Evolutionary conservation across 2,797 vertebrate genomes (phyloP), one percentile per base, ranked within the genome.

Genomic region (Lateolabrax maculatus): DNA sequence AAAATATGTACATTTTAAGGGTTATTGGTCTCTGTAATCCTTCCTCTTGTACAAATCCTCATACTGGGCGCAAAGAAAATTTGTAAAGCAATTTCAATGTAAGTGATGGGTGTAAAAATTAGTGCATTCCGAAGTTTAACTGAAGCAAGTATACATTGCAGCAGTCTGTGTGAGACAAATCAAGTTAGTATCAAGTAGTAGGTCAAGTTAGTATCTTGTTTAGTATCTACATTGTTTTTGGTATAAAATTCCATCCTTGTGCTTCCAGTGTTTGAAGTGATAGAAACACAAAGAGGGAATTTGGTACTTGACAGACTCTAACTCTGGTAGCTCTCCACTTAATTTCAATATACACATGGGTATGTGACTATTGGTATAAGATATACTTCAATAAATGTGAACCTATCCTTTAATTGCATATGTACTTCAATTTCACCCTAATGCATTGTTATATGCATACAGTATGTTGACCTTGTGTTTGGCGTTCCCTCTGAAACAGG

Each of bases 401-500:
- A 21, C 5, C 2, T 15, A 8, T 43, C 6, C 4, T 46, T 57
- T 23, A 21, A 16, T 39, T 36, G 9, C 19, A 27, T 23, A 2
- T 15, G 1, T 12, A 25, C 46, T 37, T 58, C 6, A 60, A 7
- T 51, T 29, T 60, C 18, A 29, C 27, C 34, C 6, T 31, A 4
- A 25, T 15, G 16, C n/a, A 31, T 52, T 58, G 29, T 53, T 56
- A 9, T 43, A 53, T 62, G 1, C 44, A 49, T 60, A n/a, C n/a
- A n/a, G n/a, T n/a, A 31, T 53, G 71, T 74, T 23, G 66, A 68
- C 18, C 29, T 36, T 60, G 3, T 34, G 18, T 61, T 51, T 57
- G 44, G 1, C 41, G 44, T 72, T 62, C n/a, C 27, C 23, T 16
- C 43, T 70, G 43, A 68, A 71, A 3, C 10, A 5, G 23, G 3